Evolutionary conservation across 2,797 vertebrate species (phyloP).

Genomic region (Simalia tracyae): DNA sequence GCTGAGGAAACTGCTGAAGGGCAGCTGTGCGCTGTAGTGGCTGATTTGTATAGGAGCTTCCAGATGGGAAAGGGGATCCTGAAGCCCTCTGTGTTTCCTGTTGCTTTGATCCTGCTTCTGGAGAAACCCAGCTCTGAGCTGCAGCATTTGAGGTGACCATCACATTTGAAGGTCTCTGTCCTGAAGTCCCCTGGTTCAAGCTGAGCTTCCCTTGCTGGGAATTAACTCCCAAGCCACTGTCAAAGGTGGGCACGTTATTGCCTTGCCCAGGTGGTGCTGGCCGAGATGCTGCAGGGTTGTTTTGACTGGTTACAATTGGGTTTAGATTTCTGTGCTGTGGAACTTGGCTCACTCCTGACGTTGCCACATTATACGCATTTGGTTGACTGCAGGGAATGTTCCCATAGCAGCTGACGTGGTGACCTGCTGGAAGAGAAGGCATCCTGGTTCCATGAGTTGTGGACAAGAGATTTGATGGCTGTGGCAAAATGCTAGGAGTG

Average conservation of each 20-base stretch:
- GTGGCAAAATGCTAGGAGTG: conserved; percentile 79
- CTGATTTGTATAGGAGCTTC: conserved; percentile 77
- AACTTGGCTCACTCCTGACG: conserved; percentile 75
- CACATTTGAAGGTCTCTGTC: conserved; percentile 76
- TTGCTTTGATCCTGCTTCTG: conserved; percentile 77
- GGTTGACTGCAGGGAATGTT: conserved; percentile 78
- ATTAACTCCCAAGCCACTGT: conserved; percentile 72
- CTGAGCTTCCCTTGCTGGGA: conserved; percentile 78
- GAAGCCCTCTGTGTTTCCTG: conserved; percentile 73
- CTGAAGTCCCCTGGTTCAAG: conserved; percentile 74
- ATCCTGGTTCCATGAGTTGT: conserved; percentile 79
- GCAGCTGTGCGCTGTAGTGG: conserved; percentile 75
- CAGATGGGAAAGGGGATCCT: conserved; percentile 75
- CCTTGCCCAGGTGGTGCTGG: conserved; percentile 72
- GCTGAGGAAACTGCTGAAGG: conserved; percentile 81
- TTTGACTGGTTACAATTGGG: conserved; percentile 79
- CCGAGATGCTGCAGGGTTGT: conserved; percentile 78
- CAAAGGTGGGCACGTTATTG: conserved; percentile 72
- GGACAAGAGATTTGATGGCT: conserved; percentile 82
- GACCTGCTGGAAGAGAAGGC: conserved; percentile 71
- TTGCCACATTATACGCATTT: conserved; percentile 68
- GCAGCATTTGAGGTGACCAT: conserved; percentile 74
- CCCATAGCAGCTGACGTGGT: conserved; percentile 80
- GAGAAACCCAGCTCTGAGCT: conserved; percentile 78
- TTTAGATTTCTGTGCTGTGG: conserved; percentile 82